Conservation (phyloP, 2,797 vertebrate genomes). For the Tympanoctomys barrerae region DNA sequence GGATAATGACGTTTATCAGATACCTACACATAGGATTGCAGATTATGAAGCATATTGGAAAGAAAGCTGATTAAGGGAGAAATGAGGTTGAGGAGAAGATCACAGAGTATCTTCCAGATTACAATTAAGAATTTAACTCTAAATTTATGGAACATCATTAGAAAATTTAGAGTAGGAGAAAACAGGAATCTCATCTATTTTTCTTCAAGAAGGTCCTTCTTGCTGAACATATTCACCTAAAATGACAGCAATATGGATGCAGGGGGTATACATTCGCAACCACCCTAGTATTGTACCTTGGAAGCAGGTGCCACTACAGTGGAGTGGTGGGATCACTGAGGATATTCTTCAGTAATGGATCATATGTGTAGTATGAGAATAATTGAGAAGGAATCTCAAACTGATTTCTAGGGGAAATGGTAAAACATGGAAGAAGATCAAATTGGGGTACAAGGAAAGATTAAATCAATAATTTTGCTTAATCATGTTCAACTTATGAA, state of each 20-base stretch:
- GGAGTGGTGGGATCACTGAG: not conserved
- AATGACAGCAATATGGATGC: not conserved
- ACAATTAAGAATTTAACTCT: not conserved
- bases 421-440: not conserved
- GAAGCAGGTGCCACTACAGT: not conserved
- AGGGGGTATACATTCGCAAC: not conserved
- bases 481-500: not conserved
- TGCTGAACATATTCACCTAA: not conserved
- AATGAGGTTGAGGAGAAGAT: constrained; percentile 1
- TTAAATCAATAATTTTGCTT: constrained; percentile 35
- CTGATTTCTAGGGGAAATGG: not conserved
- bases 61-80: not conserved
- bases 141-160: not conserved
- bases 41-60: not conserved
- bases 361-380: not conserved
- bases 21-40: not conserved
- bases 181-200: not conserved
- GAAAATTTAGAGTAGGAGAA: not conserved
- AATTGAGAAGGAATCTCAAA: not conserved
- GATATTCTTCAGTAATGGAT: not conserved
- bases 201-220: constrained; percentile 9
- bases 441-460: not conserved
- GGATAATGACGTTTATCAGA: constrained; percentile 12
- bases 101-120: not conserved
- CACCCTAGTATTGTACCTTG: not conserved